Evolutionary conservation across 2,888 invertebrate genomes (phyloP), one percentile per base, ranked within the genome.

Genomic region (Heliconius erato): DNA sequence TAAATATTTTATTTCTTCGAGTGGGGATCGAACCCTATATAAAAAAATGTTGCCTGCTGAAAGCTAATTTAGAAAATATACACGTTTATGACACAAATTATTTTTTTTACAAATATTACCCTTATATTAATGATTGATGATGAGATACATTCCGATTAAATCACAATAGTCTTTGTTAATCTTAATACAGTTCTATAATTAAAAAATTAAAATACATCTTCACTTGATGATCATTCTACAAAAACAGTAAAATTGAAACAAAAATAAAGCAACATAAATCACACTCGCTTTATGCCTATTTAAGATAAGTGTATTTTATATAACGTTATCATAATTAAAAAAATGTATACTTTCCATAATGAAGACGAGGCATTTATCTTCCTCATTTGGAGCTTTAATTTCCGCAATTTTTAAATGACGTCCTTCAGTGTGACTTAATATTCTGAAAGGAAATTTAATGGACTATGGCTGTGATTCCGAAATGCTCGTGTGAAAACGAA

Each of bases 351-450:
- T 44, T 72, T 74, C n/a, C 74, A 35, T 74, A 74, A 74, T 74
- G 59, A 74, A 74, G 59, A 59, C 59, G 26, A 14, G 35, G 32
- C 74, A 74, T 54, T 59, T 74, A 59, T 59, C 54, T 59, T 59
- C 32, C 23, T 74, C 74, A 74, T 74, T 74, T 74, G 3, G 59
- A 59, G 59, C 23, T 74, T 74, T 74, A 74, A 74, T 74, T 74
- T 74, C 74, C 74, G 74, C 32, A 72, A 72, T 74, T 74, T 74
- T 74, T 74, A 74, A 74, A 74, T 74, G 28, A 74, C 35, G n/a
- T 74, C n/a, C 74, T 74, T 28, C 49, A 49, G 59, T 14, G 4
- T 14, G 54, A 59, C n/a, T 74, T 59, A 32, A 59, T 74, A 14
- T 74, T 74, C 59, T 74, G 74, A 72, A 72, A 26, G 44, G 12